Evolutionary conservation across 2,113 vertebrate genomes (phyloP), one percentile per base, ranked within the genome.

Genomic region (Lampris megalopsis): DNA sequence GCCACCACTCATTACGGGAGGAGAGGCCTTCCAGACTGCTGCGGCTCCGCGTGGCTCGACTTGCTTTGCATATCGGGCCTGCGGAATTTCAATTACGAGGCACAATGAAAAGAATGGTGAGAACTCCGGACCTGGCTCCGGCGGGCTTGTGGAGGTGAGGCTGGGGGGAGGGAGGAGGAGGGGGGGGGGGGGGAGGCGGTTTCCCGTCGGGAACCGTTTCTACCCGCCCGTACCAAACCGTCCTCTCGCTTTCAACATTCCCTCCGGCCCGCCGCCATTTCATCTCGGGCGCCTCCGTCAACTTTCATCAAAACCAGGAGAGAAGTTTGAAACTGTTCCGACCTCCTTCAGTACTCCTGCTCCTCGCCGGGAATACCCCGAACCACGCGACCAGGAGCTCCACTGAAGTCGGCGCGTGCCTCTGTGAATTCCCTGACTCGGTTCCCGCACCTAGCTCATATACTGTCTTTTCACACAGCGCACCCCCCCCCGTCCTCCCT

Each of bases 81-180:
- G n/a, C 59, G 1, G 57, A 80, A 76, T 72, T 74, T 63, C 56
- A 85, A 80, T 82, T 41, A 60, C 4, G 9, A 24, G 53, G 13
- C 57, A 5, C 4, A 13, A 24, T 53, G 5, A 38, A 0, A 24
- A 4, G 45, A 68, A 74, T 0, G 0, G 10, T 1, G 3, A 43
- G 2, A 76, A 66, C 40, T 49, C 36, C 56, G 9, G 38, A 50
- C 71, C 58, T n/a, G 56, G 9, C 43, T 38, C 50, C 58, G 45
- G 48, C 35, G 0, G 63, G 41, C 59, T 24, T 75, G 57, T 52
- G 57, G 68, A 71, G 69, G 24, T 45, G 8, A 73, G 80, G 80
- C 65, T 24, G 24, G 24, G 24, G 24, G 24, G 24, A 24, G 24
- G 24, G 24, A 24, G 24, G 24, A 24, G 24, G 24, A 24, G 24